Evolutionary conservation across 1,140 invertebrate species (phyloP).

Genomic region (Listronotus oregonensis): DNA sequence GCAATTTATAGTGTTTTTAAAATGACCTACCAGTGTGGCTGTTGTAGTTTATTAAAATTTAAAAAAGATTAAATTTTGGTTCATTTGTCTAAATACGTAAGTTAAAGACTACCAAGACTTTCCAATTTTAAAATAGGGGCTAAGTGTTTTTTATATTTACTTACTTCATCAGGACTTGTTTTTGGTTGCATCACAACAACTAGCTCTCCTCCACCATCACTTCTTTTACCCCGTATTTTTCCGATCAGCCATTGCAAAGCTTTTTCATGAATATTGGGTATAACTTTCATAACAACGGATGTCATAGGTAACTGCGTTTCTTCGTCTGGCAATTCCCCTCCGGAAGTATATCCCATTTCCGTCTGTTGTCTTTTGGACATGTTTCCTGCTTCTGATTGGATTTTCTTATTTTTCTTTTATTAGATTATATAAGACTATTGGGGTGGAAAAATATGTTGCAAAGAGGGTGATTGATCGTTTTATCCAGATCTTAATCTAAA

Average conservation of each 20-base stretch:
- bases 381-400: constrained; percentile 19
- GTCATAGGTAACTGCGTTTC: constrained; percentile 57
- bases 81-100: too few relatives aligned
- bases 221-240: constrained; percentile 61
- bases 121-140: too few relatives aligned
- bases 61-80: too few relatives aligned
- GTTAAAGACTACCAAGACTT: too few relatives aligned
- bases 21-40: too few relatives aligned
- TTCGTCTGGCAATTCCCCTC: constrained; percentile 43
- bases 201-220: constrained; percentile 65
- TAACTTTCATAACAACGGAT: constrained; percentile 62
- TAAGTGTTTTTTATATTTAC: not conserved
- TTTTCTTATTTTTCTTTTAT: constrained; percentile 2
- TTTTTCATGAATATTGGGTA: constrained; percentile 57
- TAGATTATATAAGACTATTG: not conserved
- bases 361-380: constrained; percentile 37
- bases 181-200: constrained; percentile 61
- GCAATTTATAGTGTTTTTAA: too few relatives aligned
- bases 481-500: too few relatives aligned
- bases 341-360: constrained; percentile 38
- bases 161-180: constrained; percentile 49
- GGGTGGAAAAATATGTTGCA: not conserved
- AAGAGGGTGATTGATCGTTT: not conserved
- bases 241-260: constrained; percentile 64
- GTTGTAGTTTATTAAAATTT: too few relatives aligned